phyloP scores from a whole-genome alignment of 2,113 vertebrate genomes.

The Spea bombifrons region DNA sequence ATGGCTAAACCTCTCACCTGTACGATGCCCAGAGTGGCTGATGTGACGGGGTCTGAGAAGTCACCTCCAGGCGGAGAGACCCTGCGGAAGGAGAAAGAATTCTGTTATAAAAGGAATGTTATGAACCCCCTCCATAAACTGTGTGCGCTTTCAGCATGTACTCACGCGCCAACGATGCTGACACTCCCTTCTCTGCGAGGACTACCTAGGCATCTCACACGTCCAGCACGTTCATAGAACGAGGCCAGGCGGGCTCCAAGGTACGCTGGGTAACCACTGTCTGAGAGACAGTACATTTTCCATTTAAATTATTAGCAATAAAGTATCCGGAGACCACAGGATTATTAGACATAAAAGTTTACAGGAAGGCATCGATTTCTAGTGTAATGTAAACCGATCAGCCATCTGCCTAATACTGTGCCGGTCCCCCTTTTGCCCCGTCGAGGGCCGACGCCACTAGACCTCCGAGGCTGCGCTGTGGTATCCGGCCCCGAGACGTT shows the following conservation, averaged over 20 bases:
- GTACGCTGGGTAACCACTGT: conserved; percentile 60
- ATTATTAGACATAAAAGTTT: too few species aligned
- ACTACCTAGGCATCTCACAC: conserved; percentile 54
- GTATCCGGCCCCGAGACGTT: too few species aligned
- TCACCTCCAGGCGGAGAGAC: conserved; percentile 58
- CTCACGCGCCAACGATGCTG: conserved; percentile 63
- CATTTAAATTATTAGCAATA: not conserved
- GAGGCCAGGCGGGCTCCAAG: conserved; percentile 57
- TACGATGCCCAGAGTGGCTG: conserved; percentile 58
- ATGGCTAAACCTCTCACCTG: conserved; percentile 50
- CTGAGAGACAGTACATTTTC: conserved; percentile 34
- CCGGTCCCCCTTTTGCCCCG: too few species aligned
- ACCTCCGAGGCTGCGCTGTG: too few species aligned
- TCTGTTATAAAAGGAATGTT: not conserved
- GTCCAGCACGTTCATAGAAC: conserved; percentile 61
- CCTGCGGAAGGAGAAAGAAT: conserved; percentile 24
- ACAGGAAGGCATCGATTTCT: too few species aligned
- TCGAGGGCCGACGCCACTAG: too few species aligned
- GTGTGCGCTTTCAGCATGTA: not conserved
- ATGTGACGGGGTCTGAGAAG: conserved; percentile 57
- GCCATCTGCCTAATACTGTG: too few species aligned
- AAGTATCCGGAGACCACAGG: too few species aligned
- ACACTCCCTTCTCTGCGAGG: conserved; percentile 55
- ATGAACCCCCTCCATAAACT: too few species aligned
- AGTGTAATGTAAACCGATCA: too few species aligned